Conservation (phyloP, 2,113 vertebrate genomes). For the Ophiodon elongatus region DNA sequence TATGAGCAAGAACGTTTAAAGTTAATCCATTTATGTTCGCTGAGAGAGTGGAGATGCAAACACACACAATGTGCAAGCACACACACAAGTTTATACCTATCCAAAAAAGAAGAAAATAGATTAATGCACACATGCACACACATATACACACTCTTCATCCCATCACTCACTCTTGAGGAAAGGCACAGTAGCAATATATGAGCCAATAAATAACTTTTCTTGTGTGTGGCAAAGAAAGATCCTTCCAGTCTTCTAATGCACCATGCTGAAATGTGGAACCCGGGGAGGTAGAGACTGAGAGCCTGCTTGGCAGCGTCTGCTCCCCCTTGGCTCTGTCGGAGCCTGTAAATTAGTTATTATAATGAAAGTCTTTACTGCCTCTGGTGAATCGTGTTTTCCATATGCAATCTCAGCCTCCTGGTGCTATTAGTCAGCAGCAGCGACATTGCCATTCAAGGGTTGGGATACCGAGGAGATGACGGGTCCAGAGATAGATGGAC, state of each 20-base stretch:
- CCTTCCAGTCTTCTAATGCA: constrained; percentile 67
- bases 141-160: constrained; percentile 15
- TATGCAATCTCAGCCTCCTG: constrained; percentile 57
- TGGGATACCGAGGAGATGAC: constrained; percentile 24
- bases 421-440: constrained; percentile 56
- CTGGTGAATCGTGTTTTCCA: constrained; percentile 69
- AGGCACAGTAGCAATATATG: constrained; percentile 53
- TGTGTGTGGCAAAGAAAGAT: constrained; percentile 60
- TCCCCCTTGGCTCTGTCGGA: constrained; percentile 61
- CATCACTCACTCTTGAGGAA: constrained; percentile 49
- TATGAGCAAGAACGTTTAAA: constrained; percentile 15
- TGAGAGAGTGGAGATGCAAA: neutral
- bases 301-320: constrained; percentile 68
- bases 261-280: constrained; percentile 50
- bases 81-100: neutral
- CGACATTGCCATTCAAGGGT: constrained; percentile 36
- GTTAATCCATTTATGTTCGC: constrained; percentile 14
- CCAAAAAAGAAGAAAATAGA: neutral
- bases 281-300: constrained; percentile 36
- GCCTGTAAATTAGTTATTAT: constrained; percentile 78
- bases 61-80: neutral
- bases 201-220: constrained; percentile 72
- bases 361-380: constrained; percentile 77
- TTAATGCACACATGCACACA: neutral
- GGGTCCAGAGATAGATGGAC: constrained; percentile 43